Evolutionary conservation across 2,888 invertebrate species (phyloP).

Genomic region (Campoplex nolae): DNA sequence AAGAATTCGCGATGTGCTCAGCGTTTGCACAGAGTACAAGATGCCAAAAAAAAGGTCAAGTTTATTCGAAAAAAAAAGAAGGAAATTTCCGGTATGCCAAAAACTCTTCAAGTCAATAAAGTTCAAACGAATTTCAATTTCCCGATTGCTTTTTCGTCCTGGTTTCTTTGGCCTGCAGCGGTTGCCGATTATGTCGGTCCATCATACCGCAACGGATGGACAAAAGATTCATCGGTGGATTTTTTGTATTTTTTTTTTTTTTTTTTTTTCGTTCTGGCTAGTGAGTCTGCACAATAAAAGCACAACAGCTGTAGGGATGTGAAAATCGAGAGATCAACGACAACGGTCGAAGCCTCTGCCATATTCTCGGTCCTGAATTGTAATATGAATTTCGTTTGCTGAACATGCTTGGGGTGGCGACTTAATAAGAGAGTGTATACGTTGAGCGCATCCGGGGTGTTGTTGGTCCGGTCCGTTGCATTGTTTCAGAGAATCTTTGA

Average conservation of each 20-base stretch:
- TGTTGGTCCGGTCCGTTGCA: constrained; percentile 79
- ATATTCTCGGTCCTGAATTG: constrained; percentile 66
- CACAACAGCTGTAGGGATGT: constrained; percentile 55
- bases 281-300: constrained; percentile 40
- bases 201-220: constrained; percentile 33
- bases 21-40: too few relatives aligned
- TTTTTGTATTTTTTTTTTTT: constrained; percentile 36
- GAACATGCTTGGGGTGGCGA: constrained; percentile 75
- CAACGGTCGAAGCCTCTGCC: constrained; percentile 74
- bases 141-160: neutral
- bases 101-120: neutral
- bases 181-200: constrained; percentile 29
- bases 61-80: neutral
- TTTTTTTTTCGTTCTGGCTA: constrained; percentile 29
- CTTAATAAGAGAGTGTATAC: constrained; percentile 78
- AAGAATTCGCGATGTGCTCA: too few relatives aligned
- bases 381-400: constrained; percentile 47
- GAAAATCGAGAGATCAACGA: constrained; percentile 57
- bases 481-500: constrained; percentile 82
- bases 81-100: neutral
- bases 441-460: constrained; percentile 81
- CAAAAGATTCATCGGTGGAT: constrained; percentile 31
- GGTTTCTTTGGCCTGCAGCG: neutral
- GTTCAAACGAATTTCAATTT: neutral
- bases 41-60: too few relatives aligned